Conservation (phyloP, 2,888 invertebrate species). For the Anthrax anthrax region DNA sequence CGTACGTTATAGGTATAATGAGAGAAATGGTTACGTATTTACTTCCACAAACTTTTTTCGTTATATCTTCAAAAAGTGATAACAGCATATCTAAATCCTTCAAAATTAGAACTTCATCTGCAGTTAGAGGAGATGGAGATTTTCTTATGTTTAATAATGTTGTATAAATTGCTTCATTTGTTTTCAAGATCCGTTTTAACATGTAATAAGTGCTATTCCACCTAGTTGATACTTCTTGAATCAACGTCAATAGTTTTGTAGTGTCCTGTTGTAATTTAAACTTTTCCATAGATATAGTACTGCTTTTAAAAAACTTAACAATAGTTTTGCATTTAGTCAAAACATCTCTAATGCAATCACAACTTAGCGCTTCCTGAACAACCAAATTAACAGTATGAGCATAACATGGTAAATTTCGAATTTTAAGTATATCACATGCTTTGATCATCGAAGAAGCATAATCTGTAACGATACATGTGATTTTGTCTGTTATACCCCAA, state of each 20-base stretch:
- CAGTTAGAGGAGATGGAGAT: not conserved
- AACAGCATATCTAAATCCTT: not conserved
- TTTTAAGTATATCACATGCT: constrained; percentile 4
- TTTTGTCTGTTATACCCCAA: not conserved
- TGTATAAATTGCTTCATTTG: not conserved
- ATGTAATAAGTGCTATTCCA: constrained; percentile 1
- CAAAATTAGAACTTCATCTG: not conserved
- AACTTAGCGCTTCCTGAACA: constrained; percentile 7
- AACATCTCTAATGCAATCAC: constrained; percentile 3
- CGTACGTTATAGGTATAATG: not conserved
- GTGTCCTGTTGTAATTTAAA: constrained; percentile 7
- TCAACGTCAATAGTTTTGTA: not conserved
- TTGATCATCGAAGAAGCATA: constrained; percentile 1
- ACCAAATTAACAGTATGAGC: constrained; percentile 10
- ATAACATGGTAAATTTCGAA: constrained; percentile 8
- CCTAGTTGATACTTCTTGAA: constrained; percentile 1
- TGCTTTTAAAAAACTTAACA: constrained; percentile 8
- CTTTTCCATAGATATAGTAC: constrained; percentile 8
- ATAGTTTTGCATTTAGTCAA: constrained; percentile 8
- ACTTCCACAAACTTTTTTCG: not conserved
- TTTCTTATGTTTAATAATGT: not conserved
- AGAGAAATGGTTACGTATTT: not conserved
- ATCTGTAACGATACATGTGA: constrained; percentile 1
- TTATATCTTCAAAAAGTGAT: not conserved
- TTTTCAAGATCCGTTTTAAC: not conserved